Percentiles rank a stretch among this genome's conserved stretches.
These are phyloP conservation scores for Sesamia inferens DNA, from an alignment of 2,888 invertebrate species.

Conservation along the genomic window DNA sequence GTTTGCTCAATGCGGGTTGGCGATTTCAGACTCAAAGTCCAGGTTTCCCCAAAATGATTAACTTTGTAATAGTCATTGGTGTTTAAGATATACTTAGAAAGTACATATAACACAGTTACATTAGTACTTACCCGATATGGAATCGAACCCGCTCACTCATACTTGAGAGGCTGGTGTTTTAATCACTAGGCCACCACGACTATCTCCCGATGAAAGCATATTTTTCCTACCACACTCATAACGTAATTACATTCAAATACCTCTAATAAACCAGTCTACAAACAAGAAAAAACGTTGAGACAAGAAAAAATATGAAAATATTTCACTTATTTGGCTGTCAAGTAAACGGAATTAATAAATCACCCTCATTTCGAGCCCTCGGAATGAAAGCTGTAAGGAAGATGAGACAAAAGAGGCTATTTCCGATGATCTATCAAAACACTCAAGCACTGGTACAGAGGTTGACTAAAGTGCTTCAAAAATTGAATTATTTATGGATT, in stretches of 20 bases:
- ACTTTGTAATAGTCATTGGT: no score
- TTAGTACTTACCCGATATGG: no score
- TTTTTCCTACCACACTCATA: conserved; percentile 4
- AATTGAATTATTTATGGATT: conserved; percentile 46
- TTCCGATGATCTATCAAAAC: conserved; percentile 78
- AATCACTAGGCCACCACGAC: no score
- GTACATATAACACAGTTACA: no score
- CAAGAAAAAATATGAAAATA: conserved; percentile 60
- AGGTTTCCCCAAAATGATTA: no score
- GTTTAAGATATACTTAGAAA: no score
- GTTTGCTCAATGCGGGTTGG: no score
- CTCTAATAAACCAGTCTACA: conserved; percentile 31
- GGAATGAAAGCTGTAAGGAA: conserved; percentile 68
- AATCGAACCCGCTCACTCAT: no score
- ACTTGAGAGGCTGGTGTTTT: no score
- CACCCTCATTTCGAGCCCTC: conserved; percentile 66
- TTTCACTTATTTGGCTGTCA: conserved; percentile 69
- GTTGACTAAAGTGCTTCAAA: conserved; percentile 61
- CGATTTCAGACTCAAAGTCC: no score
- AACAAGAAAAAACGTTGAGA: conserved; percentile 30
- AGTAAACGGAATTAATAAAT: conserved; percentile 71
- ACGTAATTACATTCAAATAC: conserved; percentile 13
- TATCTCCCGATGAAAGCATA: conserved; percentile 5
- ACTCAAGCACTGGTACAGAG: conserved; percentile 64
- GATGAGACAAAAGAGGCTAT: conserved; percentile 73